Conservation (phyloP, 2,888 invertebrate species). For the Diarsia brunnea region DNA sequence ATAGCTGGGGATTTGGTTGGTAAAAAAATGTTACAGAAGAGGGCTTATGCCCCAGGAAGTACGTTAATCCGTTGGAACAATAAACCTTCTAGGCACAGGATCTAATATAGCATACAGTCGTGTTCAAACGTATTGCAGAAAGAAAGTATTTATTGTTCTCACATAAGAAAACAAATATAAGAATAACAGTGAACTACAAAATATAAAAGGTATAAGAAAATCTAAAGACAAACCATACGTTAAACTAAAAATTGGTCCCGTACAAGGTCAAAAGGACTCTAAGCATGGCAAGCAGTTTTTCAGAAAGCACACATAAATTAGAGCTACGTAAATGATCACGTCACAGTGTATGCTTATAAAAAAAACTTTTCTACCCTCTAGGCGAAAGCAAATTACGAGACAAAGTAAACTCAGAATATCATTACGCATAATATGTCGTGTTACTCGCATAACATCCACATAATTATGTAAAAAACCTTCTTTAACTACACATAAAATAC, state of each 20-base stretch:
- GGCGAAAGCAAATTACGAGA: conserved; percentile 22
- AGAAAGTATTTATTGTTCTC: no score
- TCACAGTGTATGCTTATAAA: conserved; percentile 13
- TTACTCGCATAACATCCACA: conserved; percentile 19
- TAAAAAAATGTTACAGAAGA: conserved; percentile 7
- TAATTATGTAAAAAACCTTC: conserved; percentile 34
- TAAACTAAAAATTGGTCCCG: no score
- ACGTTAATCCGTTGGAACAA: neutral
- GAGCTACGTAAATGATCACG: conserved; percentile 5
- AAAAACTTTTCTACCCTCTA: no score
- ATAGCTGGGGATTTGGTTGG: neutral
- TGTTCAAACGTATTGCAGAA: conserved; percentile 1
- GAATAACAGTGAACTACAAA: no score
- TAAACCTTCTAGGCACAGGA: neutral
- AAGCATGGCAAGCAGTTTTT: neutral
- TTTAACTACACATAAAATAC: conserved; percentile 9
- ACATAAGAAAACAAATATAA: no score
- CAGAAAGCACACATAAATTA: conserved; percentile 16
- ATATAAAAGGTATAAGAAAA: no score
- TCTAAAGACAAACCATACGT: no score
- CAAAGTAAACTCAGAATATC: conserved; percentile 20
- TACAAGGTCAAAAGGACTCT: no score
- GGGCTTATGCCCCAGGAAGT: neutral
- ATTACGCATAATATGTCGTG: conserved; percentile 17
- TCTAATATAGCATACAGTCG: neutral